Base-by-base conservation (phyloP, 2,113 vertebrate species). In the Hippocampus guttulatus region DNA sequence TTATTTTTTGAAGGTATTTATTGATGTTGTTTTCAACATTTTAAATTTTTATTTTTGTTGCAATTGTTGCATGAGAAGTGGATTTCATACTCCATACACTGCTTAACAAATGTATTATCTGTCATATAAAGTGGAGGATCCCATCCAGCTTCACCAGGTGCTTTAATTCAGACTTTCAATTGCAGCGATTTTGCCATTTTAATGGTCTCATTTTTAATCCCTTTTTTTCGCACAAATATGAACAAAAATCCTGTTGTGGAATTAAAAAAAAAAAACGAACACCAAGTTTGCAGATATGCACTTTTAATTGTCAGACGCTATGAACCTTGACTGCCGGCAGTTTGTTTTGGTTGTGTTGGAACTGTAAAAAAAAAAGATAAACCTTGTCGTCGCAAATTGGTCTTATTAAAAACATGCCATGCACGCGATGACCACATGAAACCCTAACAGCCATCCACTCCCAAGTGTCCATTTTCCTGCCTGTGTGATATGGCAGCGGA, bases 371-470 rank as follows among this genome's bases (percentile, higher is more conserved):
- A 38, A 38, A 38, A 38, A 20, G n/a, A 25, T 57, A 18, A 25
- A 58, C 23, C 23, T 25, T 60, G 57, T 7, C 9, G 74, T 76
- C 67, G 78, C 69, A 85, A 89, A 91, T 91, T 90, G 88, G 14
- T 84, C 81, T 90, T 90, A 92, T 92, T 91, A 90, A 87, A 92
- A 86, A 16, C 80, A 47, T 80, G 88, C 91, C 86, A 90, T 88
- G 84, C 79, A 61, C 27, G 21, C 10, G 84, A 84, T 88, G 89
- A 88, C 85, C 86, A 90, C 79, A 75, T 85, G 84, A 84, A 88
- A 90, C 77, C 79, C 3, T 76, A 90, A 75, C 76, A 71, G 73
- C 68, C 38, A 21, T 54, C 14, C 54, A 15, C 33, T n/a, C 21
- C 27, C 6, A 67, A 10, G 43, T 1, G 38, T 66, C 67, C 69